Base-by-base conservation (phyloP, 2,888 invertebrate genomes). In the Zaprionus bogoriensis region DNA sequence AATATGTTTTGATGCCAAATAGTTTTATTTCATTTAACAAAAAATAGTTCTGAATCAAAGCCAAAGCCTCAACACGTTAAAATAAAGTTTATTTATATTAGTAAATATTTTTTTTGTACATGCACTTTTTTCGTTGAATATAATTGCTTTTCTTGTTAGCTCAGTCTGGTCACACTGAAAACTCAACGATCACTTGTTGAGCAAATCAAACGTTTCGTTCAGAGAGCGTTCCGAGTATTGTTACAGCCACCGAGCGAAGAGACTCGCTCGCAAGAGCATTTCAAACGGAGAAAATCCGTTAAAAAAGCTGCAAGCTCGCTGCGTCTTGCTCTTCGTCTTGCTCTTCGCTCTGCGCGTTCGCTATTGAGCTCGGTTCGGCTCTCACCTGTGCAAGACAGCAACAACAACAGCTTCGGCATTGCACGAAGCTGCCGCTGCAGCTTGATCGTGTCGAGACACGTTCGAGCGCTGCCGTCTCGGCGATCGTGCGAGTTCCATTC, bases 401-500 rank as follows among this genome's bases (percentile, higher is more conserved):
- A 32, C 44, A 52, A 53, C 19, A 45, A 44, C 41, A n/a, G n/a
- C n/a, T n/a, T n/a, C n/a, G n/a, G n/a, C n/a, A n/a, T n/a, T 23
- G 46, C 67, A 59, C 71, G 63, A 74, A 75, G 74, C 45, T 50
- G 32, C 28, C 45, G 48, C 60, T 54, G 52, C 64, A 74, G 59
- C 74, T 74, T 64, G 38, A 60, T 60, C 65, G 59, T 61, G 55
- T 59, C 60, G 14, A 27, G 47, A 52, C 41, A n/a, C n/a, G n/a
- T n/a, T n/a, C n/a, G n/a, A n/a, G n/a, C n/a, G n/a, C 42, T 60
- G 52, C 51, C 38, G 48, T 59, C 45, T 20, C 42, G 10, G 22
- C 32, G 64, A 72, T 74, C 75, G 52, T 20, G n/a, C 28, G 52
- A 50, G 32, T 61, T 50, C 19, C 68, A 72, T 63, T 81, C 75